These are phyloP conservation scores for Archegozetes longisetosus DNA, from an alignment of 1,140 invertebrate genomes.

Conservation along the genomic window DNA sequence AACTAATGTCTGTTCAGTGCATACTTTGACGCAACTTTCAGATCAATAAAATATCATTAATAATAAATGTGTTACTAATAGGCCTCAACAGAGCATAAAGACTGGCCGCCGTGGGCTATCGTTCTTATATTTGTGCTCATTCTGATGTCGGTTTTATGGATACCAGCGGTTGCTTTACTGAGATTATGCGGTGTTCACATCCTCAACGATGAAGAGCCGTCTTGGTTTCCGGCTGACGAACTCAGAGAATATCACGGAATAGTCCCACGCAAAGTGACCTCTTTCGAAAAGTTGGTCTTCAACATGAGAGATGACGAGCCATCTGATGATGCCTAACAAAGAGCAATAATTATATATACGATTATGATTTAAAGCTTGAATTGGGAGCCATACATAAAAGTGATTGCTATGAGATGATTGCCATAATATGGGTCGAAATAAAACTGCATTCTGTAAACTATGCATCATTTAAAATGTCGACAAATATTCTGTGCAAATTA, in stretches of 20 bases:
- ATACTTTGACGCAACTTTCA: no score
- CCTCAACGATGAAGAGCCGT: slow-evolving; percentile 72
- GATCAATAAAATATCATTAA: no score
- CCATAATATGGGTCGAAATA: no score
- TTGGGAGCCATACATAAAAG: no score
- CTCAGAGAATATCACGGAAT: slow-evolving; percentile 74
- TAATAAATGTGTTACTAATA: no score
- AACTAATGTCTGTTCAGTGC: no score
- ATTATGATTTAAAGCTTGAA: no score
- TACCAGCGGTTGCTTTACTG: slow-evolving; percentile 55
- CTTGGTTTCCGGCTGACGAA: slow-evolving; percentile 77
- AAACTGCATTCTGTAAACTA: no score
- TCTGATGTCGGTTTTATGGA: slow-evolving; percentile 66
- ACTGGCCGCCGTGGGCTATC: slow-evolving; percentile 64
- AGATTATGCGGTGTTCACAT: slow-evolving; percentile 58
- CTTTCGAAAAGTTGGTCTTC: slow-evolving; percentile 58
- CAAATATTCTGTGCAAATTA: no score
- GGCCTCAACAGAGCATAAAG: slow-evolving; percentile 49
- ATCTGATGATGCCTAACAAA: slow-evolving; percentile 6
- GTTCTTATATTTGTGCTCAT: slow-evolving; percentile 56
- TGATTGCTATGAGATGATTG: no score
- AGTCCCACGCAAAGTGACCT: slow-evolving; percentile 55
- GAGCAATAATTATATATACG: no score
- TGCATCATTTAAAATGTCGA: no score
- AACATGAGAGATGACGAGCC: slow-evolving; percentile 53